Conservation (phyloP, 2,888 invertebrate genomes). For the Phasia obesa region DNA sequence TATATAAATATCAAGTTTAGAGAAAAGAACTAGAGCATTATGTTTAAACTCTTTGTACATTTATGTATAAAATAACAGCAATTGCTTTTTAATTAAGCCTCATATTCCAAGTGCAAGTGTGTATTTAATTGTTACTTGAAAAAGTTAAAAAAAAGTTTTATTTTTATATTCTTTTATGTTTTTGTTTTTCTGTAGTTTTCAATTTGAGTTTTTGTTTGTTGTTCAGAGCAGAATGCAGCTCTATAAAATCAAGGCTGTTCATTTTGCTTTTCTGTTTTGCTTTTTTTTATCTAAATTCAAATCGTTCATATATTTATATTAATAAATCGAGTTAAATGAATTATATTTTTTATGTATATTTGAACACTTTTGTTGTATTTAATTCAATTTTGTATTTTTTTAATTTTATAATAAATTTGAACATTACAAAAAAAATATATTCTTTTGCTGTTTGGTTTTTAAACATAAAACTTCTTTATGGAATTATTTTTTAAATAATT, state of each 20-base stretch:
- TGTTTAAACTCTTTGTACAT: slow-evolving; percentile 2
- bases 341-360: no score
- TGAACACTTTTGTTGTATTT: no score
- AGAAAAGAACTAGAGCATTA: slow-evolving; percentile 21
- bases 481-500: no score
- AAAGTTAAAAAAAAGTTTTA: slow-evolving; percentile 20
- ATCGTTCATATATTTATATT: neutral
- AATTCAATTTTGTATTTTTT: no score
- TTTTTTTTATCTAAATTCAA: neutral
- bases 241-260: slow-evolving; percentile 26
- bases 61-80: slow-evolving; percentile 9
- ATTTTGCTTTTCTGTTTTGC: neutral
- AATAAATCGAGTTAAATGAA: neutral
- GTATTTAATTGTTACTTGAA: slow-evolving; percentile 62
- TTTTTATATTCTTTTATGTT: slow-evolving; percentile 23
- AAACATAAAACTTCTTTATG: no score
- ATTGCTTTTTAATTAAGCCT: slow-evolving; percentile 60
- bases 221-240: neutral
- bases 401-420: no score
- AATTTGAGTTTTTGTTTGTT: neutral
- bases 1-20: neutral
- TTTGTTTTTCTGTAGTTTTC: slow-evolving; percentile 1
- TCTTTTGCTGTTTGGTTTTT: no score
- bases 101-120: slow-evolving; percentile 51
- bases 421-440: no score